Base-by-base conservation (phyloP, 2,888 invertebrate genomes). In the Ennomos quercinarius region DNA sequence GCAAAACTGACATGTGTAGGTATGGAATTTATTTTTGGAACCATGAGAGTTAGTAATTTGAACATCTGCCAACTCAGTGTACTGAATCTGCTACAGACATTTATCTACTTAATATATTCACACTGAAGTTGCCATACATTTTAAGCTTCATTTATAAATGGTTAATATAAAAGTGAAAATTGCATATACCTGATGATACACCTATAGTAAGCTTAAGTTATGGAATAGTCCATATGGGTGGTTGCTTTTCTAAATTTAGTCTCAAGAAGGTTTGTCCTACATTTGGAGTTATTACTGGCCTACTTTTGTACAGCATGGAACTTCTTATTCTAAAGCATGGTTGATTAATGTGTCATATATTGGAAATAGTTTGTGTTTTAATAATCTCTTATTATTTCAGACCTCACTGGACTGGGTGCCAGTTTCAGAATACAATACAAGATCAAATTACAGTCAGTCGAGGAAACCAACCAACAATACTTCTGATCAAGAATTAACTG, bases 381-480 rank as follows among this genome's bases (percentile, higher is more conserved):
- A 27, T 10, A 10, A 12, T 13, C 8, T 59, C 59, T 68, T n/a
- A 35, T 39, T 39, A 11, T 90, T 91, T 78, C 84, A 93, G 93
- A 90, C 91, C 61, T 90, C 93, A 66, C 80, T 93, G 74, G 93
- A 93, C 80, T 93, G 93, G 93, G 90, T 93, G 63, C 93, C 93
- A 52, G 93, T 93, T 46, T 91, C 93, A 41, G 93, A 93, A 79
- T 92, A 92, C 72, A 93, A 93, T 70, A 78, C 86, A 65, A 86
- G 93, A 76, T 74, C 85, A 51, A 91, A 90, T 77, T 89, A 91
- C 77, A 91, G 87, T 72, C 90, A 91, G 70, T 82, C 90, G 66
- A 87, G 93, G 64, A 93, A 92, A 77, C 86, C 86, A 65, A 84
- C 91, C 59, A 93, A 93, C 72, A 90, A 91, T 72, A 84, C 87